These are phyloP conservation scores for Tringa solitaria DNA, from an alignment of 2,113 vertebrate species.

Conservation along the genomic window DNA sequence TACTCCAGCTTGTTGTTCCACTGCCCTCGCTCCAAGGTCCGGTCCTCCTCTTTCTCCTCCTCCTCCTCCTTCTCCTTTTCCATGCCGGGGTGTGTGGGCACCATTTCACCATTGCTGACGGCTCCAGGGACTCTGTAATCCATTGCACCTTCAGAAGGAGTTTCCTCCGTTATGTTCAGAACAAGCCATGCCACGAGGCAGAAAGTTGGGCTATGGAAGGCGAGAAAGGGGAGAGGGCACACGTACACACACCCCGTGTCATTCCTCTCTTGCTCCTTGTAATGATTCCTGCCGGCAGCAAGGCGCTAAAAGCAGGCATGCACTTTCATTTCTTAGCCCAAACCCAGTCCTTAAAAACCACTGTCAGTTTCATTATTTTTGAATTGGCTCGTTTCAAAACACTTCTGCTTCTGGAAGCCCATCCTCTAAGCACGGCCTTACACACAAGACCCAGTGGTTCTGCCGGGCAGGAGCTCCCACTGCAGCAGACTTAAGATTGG, in stretches of 20 bases:
- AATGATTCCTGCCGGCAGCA: background rate
- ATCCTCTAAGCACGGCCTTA: background rate
- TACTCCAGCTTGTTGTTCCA: conserved; percentile 94
- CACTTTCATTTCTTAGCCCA: background rate
- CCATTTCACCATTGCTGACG: conserved; percentile 74
- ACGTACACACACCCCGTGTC: background rate
- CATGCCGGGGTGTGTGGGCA: conserved; percentile 28
- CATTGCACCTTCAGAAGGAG: conserved; percentile 76
- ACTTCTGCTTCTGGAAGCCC: background rate
- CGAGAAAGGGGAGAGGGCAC: background rate
- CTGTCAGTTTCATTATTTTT: background rate
- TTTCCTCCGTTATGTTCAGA: background rate
- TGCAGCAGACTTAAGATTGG: background rate
- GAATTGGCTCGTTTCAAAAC: background rate
- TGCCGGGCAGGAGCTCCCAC: background rate
- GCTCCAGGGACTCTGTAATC: conserved; percentile 69
- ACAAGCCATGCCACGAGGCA: background rate
- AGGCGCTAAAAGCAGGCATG: background rate
- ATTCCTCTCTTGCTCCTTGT: background rate
- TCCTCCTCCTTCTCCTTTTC: conserved; percentile 71
- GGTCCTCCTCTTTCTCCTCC: background rate
- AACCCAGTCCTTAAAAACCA: background rate
- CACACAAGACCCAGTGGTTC: background rate
- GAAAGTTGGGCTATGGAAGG: background rate
- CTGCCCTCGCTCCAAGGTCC: conserved; percentile 81